Base-by-base conservation (phyloP, 2,113 vertebrate genomes). In the Gobius niger region DNA sequence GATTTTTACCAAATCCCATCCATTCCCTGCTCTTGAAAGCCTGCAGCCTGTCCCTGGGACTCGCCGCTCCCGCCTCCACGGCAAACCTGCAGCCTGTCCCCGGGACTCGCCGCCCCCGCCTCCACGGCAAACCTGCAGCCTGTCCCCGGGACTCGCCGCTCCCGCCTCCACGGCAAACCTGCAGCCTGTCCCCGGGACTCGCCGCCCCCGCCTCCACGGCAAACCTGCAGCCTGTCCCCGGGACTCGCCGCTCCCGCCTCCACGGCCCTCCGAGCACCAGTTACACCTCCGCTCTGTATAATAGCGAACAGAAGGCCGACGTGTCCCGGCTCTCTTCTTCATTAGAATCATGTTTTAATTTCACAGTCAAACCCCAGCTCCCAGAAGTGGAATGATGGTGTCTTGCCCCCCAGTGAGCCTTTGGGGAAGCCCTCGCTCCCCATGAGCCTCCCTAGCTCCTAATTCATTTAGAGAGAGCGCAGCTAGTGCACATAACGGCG, bases 381-480 rank as follows among this genome's bases (percentile, higher is more conserved):
- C 81, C 78, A 71, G 80, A 75, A 72, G 79, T 78, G 79, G 71
- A 83, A 85, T 79, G 84, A 89, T 84, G 77, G 75, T 65, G 72
- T 78, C 76, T 85, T 34, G 83, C 77, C 80, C 83, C 87, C 80
- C 50, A 76, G 84, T 84, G 87, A 75, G 82, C 78, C 87, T 83
- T 72, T 69, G 76, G 85, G 88, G 88, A 86, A 18, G 87, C 82
- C 82, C 75, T 73, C 78, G 65, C 73, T 71, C 85, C 88, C 88
- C 87, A 63, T 66, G 88, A 64, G 83, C 80, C 85, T 86, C 75
- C 74, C 63, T 83, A 85, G 85, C 87, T 85, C 89, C 83, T 91
- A 82, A 92, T 92, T 92, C 90, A 90, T 92, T 91, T 91, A 84
- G 80, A 89, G 88, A 86, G 85, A 66, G 78, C 83, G 88, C 87